Percentiles rank a stretch among this genome's conserved stretches.
Evolutionary conservation across 2,888 invertebrate species (phyloP).

Genomic region (Hoplodrina ambigua): DNA sequence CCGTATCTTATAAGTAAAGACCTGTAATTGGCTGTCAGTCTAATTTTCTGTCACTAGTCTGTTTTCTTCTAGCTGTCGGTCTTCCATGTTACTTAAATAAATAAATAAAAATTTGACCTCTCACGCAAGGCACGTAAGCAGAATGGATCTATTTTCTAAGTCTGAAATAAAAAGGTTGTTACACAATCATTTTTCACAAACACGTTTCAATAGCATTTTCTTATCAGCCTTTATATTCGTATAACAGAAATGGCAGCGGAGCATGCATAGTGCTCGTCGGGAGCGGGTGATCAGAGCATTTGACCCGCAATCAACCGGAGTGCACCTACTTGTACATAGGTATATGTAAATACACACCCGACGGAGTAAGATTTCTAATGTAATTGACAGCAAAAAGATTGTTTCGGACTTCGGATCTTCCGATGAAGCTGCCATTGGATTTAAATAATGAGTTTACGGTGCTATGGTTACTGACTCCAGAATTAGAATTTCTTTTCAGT

Average conservation of each 20-base stretch:
- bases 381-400: slow-evolving; percentile 82
- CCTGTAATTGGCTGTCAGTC: too few relatives aligned
- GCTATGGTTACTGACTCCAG: slow-evolving; percentile 25
- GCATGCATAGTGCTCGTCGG: slow-evolving; percentile 40
- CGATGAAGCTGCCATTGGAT: slow-evolving; percentile 65
- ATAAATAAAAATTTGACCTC: too few relatives aligned
- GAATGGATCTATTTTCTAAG: not conserved
- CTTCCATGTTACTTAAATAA: too few relatives aligned
- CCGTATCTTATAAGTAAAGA: too few relatives aligned
- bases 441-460: slow-evolving; percentile 48
- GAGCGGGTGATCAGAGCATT: slow-evolving; percentile 59
- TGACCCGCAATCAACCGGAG: slow-evolving; percentile 79
- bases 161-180: not conserved
- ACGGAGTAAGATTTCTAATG: slow-evolving; percentile 83
- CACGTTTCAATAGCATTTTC: slow-evolving; percentile 2
- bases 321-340: slow-evolving; percentile 69
- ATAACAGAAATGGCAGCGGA: slow-evolving; percentile 48
- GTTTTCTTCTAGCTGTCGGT: too few relatives aligned
- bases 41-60: too few relatives aligned
- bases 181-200: not conserved
- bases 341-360: slow-evolving; percentile 78
- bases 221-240: slow-evolving; percentile 12
- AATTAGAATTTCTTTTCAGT: slow-evolving; percentile 30
- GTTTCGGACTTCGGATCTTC: slow-evolving; percentile 57
- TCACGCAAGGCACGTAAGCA: not conserved